These are phyloP conservation scores for Pyralis farinalis DNA, from an alignment of 2,888 invertebrate genomes.

Conservation along the genomic window DNA sequence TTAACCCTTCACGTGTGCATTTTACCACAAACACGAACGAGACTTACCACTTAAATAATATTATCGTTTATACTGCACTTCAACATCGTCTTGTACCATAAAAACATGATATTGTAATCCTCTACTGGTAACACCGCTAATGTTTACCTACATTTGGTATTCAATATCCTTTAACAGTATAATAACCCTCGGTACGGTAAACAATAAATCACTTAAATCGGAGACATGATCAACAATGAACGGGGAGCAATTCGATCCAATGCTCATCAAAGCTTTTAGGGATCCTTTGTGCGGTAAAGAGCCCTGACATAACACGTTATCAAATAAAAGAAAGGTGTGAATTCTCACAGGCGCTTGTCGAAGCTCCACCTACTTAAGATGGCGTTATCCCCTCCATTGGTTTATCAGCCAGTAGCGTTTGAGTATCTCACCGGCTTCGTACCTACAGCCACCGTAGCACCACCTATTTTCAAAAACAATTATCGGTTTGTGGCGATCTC, in stretches of 20 bases:
- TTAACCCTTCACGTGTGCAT: too few relatives aligned
- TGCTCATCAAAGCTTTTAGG: slow-evolving; percentile 77
- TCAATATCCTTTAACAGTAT: neutral
- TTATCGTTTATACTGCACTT: too few relatives aligned
- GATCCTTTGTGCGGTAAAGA: slow-evolving; percentile 73
- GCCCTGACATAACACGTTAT: slow-evolving; percentile 77
- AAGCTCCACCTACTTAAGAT: slow-evolving; percentile 74
- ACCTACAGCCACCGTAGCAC: slow-evolving; percentile 64
- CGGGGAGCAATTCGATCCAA: slow-evolving; percentile 61
- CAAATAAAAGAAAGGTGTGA: slow-evolving; percentile 81
- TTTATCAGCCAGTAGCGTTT: slow-evolving; percentile 61
- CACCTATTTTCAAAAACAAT: slow-evolving; percentile 78
- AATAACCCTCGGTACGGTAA: slow-evolving; percentile 19
- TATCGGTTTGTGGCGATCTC: slow-evolving; percentile 53
- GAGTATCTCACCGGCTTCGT: slow-evolving; percentile 53
- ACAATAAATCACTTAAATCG: slow-evolving; percentile 66
- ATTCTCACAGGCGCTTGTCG: slow-evolving; percentile 69
- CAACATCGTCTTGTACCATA: too few relatives aligned
- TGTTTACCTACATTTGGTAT: neutral
- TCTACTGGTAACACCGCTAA: too few relatives aligned
- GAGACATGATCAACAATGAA: slow-evolving; percentile 73
- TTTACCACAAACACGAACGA: too few relatives aligned
- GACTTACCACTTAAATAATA: too few relatives aligned
- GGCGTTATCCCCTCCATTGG: slow-evolving; percentile 66
- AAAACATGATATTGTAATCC: too few relatives aligned